phyloP scores from a whole-genome alignment of 2,113 vertebrate species.

The Micronycteris hirsuta region DNA sequence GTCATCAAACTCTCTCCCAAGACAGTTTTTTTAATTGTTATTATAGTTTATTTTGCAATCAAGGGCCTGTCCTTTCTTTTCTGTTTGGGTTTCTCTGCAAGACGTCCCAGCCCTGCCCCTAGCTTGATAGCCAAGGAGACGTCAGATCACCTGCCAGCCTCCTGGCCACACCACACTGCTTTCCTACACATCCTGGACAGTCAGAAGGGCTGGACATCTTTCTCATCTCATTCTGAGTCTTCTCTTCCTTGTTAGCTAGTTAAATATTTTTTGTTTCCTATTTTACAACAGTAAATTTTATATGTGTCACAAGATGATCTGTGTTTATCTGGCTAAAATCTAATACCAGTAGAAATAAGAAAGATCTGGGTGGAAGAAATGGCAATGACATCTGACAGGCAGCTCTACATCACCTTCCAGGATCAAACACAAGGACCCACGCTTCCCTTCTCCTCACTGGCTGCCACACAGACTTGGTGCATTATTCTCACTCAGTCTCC shows the following conservation, averaged over 20 bases:
- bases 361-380: not conserved
- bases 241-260: not conserved
- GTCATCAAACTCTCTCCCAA: not conserved
- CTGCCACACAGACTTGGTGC: not conserved
- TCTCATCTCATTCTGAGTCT: not conserved
- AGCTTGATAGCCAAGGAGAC: not conserved
- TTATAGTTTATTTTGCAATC: not conserved
- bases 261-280: not conserved
- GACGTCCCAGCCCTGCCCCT: too few species aligned
- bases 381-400: accelerated
- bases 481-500: not conserved
- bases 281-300: not conserved
- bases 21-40: not conserved
- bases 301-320: not conserved
- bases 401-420: not conserved
- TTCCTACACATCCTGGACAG: not conserved
- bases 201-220: not conserved
- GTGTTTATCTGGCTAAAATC: not conserved
- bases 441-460: not conserved
- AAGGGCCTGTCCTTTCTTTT: not conserved
- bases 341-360: not conserved
- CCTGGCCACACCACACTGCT: not conserved
- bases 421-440: not conserved
- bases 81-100: not conserved
- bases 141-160: not conserved